phyloP scores from a whole-genome alignment of 2,797 vertebrate genomes.

The Babyrousa celebensis region DNA sequence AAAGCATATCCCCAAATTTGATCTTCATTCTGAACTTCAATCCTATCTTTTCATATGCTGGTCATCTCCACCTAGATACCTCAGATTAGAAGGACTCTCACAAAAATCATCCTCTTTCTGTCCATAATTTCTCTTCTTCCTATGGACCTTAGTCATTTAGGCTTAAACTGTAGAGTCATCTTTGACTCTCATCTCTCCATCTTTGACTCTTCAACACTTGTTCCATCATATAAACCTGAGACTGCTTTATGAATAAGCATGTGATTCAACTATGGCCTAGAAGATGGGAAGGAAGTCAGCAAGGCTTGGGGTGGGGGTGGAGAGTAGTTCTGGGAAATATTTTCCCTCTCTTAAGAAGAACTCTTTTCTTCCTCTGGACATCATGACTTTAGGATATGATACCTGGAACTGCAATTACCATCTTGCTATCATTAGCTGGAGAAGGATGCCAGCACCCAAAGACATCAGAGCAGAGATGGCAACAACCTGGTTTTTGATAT shows the following conservation, averaged over 20 bases:
- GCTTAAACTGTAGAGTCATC: not conserved
- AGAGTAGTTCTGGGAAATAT: not conserved
- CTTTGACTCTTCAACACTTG: slow-evolving; percentile 26
- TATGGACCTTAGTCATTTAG: not conserved
- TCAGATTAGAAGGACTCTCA: slow-evolving; percentile 27
- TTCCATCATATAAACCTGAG: slow-evolving; percentile 1
- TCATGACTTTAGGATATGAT: not conserved
- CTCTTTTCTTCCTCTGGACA: slow-evolving; percentile 22
- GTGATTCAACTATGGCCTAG: not conserved
- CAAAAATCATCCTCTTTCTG: not conserved
- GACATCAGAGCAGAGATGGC: not conserved
- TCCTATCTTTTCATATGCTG: not conserved
- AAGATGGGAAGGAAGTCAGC: not conserved
- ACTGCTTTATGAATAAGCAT: slow-evolving; percentile 15
- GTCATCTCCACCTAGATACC: not conserved
- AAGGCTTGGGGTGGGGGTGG: not conserved
- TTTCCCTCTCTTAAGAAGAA: slow-evolving; percentile 8
- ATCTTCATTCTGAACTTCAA: slow-evolving; percentile 7
- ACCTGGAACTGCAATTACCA: not conserved
- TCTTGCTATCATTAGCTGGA: not conserved
- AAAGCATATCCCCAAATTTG: not conserved
- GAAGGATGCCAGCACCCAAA: not conserved
- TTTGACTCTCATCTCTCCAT: slow-evolving; percentile 29
- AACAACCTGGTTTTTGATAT: slow-evolving; percentile 32
- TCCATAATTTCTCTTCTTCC: not conserved